These are phyloP conservation scores for Strix occidentalis DNA, from an alignment of 2,797 vertebrate genomes.

Conservation along the genomic window DNA sequence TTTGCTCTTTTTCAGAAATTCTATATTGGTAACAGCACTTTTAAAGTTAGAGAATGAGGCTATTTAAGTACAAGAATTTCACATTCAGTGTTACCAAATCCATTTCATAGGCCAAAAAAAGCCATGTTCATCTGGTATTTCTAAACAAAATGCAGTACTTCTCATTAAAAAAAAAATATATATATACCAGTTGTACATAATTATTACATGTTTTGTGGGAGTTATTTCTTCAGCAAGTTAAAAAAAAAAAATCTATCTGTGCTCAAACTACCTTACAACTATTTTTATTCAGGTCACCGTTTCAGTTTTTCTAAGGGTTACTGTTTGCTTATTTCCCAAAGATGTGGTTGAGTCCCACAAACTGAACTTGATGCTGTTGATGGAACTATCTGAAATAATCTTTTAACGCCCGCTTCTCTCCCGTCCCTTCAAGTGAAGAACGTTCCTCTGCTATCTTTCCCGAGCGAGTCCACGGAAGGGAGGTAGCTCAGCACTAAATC, in stretches of 20 bases:
- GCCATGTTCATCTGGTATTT: neutral
- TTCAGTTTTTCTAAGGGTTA: neutral
- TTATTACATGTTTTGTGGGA: neutral
- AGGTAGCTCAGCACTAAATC: fast-evolving
- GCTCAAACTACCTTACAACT: neutral
- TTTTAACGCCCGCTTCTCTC: neutral
- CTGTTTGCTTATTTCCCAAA: neutral
- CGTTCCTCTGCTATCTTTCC: fast-evolving
- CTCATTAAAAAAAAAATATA: neutral
- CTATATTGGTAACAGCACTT: neutral
- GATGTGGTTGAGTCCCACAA: fast-evolving
- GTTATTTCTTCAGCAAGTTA: neutral
- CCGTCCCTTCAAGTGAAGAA: fast-evolving
- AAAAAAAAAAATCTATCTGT: neutral
- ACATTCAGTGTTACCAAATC: neutral
- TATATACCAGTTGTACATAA: neutral
- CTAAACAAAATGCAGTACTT: neutral
- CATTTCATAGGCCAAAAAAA: neutral
- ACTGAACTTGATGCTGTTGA: fast-evolving
- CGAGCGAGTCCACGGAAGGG: no score
- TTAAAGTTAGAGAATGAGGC: neutral
- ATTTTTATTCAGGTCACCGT: neutral
- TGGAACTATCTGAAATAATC: fast-evolving
- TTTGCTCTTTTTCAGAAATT: neutral
- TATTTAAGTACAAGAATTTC: neutral